These are phyloP conservation scores for Spea multiplicata DNA, from an alignment of 2,113 vertebrate genomes.

Conservation along the genomic window DNA sequence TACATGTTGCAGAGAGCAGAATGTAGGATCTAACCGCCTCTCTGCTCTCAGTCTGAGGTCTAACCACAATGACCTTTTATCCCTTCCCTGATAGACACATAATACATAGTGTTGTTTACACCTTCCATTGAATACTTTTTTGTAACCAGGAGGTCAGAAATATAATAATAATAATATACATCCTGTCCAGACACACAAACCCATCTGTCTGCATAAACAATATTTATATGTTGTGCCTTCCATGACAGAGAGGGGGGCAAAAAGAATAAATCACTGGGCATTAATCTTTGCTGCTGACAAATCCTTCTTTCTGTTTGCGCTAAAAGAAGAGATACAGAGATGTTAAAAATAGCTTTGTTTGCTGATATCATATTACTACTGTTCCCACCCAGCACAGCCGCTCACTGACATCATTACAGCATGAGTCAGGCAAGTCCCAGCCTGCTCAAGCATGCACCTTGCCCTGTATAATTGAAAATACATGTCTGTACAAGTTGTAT, in stretches of 20 bases:
- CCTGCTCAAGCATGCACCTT: constrained; percentile 60
- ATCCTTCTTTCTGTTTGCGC: neutral
- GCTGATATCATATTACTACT: constrained; percentile 35
- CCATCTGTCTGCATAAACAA: neutral
- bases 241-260: neutral
- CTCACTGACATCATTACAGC: constrained; percentile 55
- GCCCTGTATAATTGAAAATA: constrained; percentile 9
- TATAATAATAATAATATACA: neutral
- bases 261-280: neutral
- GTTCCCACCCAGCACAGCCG: constrained; percentile 33
- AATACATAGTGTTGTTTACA: no score
- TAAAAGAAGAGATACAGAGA: neutral
- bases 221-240: neutral
- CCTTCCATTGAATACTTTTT: no score
- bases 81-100: no score
- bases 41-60: neutral
- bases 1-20: no score
- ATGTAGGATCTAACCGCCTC: neutral
- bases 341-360: constrained; percentile 56
- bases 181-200: neutral
- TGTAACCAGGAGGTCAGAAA: neutral
- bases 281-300: neutral
- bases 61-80: neutral
- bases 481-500: constrained; percentile 25
- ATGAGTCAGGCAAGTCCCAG: constrained; percentile 53